These are phyloP conservation scores for Phoeniculus purpureus DNA, from an alignment of 2,797 vertebrate species.

Conservation along the genomic window DNA sequence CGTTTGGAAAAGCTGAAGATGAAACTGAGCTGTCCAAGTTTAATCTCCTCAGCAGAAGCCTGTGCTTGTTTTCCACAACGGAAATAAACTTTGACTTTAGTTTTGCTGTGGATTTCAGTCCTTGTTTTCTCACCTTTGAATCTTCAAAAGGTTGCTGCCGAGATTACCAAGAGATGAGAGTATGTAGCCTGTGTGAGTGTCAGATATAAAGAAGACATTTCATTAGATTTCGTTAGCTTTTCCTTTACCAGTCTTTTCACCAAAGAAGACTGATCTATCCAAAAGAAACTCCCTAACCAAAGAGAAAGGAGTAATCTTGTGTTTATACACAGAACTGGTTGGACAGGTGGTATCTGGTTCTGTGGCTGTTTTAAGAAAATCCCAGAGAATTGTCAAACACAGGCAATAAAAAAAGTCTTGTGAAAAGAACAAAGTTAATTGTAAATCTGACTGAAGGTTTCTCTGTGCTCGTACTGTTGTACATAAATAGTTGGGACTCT, in stretches of 20 bases:
- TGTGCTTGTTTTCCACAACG: not conserved
- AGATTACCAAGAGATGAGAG: slow-evolving; percentile 10
- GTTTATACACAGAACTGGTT: not conserved
- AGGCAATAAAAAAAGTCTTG: not conserved
- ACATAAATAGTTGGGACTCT: not conserved
- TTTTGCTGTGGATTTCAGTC: not conserved
- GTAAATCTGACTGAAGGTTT: not conserved
- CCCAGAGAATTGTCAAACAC: not conserved
- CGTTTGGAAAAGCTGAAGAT: not conserved
- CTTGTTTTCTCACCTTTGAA: not conserved
- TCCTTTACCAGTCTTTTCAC: not conserved
- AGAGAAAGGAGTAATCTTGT: not conserved
- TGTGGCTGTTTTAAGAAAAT: not conserved
- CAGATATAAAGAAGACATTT: not conserved
- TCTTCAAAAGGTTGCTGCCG: not conserved
- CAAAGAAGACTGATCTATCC: not conserved
- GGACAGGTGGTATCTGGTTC: not conserved
- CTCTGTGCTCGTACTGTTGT: not conserved
- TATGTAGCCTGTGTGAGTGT: not conserved
- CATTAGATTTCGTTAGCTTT: not conserved
- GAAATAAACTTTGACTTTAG: not conserved
- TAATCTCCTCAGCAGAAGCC: not conserved
- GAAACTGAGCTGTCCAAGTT: not conserved
- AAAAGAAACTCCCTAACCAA: not conserved
- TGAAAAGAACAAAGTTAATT: not conserved